These are phyloP conservation scores for Bradypodion pumilum DNA, from an alignment of 2,797 vertebrate species.

Conservation along the genomic window DNA sequence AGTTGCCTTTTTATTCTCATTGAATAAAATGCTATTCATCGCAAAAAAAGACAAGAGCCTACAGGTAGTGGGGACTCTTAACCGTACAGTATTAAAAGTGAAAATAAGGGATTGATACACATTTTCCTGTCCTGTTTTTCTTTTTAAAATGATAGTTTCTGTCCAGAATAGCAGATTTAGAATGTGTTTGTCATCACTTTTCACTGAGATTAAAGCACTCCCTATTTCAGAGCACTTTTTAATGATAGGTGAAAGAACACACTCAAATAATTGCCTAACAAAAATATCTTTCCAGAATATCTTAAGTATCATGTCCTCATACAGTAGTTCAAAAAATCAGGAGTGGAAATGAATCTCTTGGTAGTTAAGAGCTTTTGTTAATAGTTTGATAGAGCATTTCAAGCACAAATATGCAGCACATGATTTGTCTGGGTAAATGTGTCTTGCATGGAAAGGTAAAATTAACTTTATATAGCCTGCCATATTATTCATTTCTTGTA, in stretches of 20 bases:
- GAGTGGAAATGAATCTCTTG: slow-evolving; percentile 68
- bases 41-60: slow-evolving; percentile 50
- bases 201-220: slow-evolving; percentile 27
- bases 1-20: slow-evolving; percentile 54
- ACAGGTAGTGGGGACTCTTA: slow-evolving; percentile 18
- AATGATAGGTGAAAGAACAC: slow-evolving; percentile 18
- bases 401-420: slow-evolving; percentile 72
- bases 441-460: slow-evolving; percentile 68
- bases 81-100: slow-evolving; percentile 42
- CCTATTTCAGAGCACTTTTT: slow-evolving; percentile 27
- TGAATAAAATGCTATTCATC: slow-evolving; percentile 39
- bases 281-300: slow-evolving; percentile 54
- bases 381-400: slow-evolving; percentile 68
- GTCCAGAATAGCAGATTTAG: slow-evolving; percentile 52
- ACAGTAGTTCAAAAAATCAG: slow-evolving; percentile 65
- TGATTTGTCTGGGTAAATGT: slow-evolving; percentile 65
- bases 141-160: slow-evolving; percentile 46
- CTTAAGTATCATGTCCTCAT: slow-evolving; percentile 52
- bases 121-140: slow-evolving; percentile 52
- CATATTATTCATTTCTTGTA: slow-evolving; percentile 60
- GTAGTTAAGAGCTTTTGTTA: slow-evolving; percentile 60
- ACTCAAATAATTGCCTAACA: slow-evolving; percentile 31
- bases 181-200: slow-evolving; percentile 34
- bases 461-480: slow-evolving; percentile 53
- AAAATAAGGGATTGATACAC: slow-evolving; percentile 54